Conservation (phyloP, 2,797 vertebrate species). For the Ptychobarbus kaznakovi region DNA sequence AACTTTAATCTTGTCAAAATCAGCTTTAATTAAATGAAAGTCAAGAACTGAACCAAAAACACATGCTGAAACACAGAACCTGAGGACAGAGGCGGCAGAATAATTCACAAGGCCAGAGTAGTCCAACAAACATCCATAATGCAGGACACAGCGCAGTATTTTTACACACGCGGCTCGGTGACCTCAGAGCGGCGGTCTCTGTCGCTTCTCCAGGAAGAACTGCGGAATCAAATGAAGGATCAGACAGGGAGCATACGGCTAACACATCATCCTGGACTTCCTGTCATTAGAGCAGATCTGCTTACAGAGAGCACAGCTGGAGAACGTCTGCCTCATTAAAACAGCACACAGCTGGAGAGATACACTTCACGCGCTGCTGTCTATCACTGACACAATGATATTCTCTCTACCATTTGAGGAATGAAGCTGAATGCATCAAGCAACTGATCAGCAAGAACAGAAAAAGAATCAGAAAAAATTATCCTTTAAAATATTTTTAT, state of each 20-base stretch:
- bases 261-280: neutral
- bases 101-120: slow-evolving; percentile 42
- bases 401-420: neutral
- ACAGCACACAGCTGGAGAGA: slow-evolving; percentile 17
- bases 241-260: slow-evolving; percentile 9
- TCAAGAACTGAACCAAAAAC: neutral
- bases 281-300: slow-evolving; percentile 17
- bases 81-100: neutral
- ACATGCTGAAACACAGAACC: neutral
- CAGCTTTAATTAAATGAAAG: neutral
- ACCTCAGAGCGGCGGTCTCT: slow-evolving; percentile 53
- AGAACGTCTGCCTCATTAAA: slow-evolving; percentile 39
- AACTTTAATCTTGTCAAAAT: neutral
- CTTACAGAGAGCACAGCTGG: slow-evolving; percentile 31
- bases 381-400: neutral
- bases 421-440: neutral
- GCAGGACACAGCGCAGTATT: slow-evolving; percentile 30
- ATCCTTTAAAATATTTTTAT: neutral
- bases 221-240: slow-evolving; percentile 62
- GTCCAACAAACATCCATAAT: slow-evolving; percentile 19
- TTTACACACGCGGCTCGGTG: slow-evolving; percentile 5
- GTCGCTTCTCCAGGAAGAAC: slow-evolving; percentile 88
- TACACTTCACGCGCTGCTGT: neutral
- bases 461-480: neutral
- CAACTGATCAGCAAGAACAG: neutral